A percentile compares a stretch with the other conserved stretches of the same genome.
Conservation (phyloP, 2,888 invertebrate species). For the Philaethria dido region DNA sequence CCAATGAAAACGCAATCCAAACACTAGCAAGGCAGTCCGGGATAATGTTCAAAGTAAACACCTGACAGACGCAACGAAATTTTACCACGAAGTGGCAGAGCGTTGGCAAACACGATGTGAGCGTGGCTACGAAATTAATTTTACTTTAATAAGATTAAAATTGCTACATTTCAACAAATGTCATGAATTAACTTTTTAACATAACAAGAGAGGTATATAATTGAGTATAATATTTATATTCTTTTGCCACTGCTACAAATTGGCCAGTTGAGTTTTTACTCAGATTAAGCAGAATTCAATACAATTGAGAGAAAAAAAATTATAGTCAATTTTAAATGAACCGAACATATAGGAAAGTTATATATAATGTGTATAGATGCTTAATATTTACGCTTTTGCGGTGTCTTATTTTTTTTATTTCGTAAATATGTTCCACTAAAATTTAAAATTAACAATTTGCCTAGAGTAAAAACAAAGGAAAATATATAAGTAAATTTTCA, state of each 20-base stretch:
- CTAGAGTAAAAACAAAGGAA: background rate
- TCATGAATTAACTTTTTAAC: slow-evolving; percentile 2
- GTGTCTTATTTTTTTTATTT: too few relatives aligned
- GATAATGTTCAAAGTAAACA: slow-evolving; percentile 70
- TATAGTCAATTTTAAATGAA: background rate
- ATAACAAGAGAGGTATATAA: background rate
- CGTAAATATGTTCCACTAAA: too few relatives aligned
- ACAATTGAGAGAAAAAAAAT: background rate
- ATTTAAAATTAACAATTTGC: background rate
- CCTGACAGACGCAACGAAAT: slow-evolving; percentile 66
- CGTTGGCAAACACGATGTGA: slow-evolving; percentile 54
- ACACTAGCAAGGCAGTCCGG: slow-evolving; percentile 55
- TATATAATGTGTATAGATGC: too few relatives aligned
- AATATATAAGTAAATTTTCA: slow-evolving; percentile 34
- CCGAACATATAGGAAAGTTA: background rate
- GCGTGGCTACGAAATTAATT: slow-evolving; percentile 36
- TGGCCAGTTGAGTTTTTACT: background rate
- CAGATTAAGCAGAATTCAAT: background rate
- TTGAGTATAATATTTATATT: background rate
- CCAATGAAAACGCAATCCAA: slow-evolving; percentile 56
- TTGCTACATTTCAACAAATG: background rate
- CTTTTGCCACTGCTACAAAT: background rate
- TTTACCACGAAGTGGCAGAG: slow-evolving; percentile 62
- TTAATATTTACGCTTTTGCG: too few relatives aligned
- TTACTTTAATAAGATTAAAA: slow-evolving; percentile 22